Percentiles rank a stretch among this genome's conserved stretches.
phyloP scores from a whole-genome alignment of 2,888 invertebrate species.

The Eristalinus sepulchralis region DNA sequence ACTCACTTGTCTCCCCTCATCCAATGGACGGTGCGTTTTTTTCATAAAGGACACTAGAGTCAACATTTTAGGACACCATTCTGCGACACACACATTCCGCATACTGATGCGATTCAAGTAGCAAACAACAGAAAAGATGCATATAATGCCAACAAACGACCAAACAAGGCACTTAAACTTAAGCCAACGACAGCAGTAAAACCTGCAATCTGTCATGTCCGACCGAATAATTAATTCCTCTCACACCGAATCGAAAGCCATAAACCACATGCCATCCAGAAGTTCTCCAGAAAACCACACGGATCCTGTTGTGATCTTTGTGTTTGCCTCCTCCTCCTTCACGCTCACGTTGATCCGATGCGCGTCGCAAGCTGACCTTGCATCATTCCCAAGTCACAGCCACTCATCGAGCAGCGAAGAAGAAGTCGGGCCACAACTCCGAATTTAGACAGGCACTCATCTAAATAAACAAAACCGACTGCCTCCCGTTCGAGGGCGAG shows the following conservation, averaged over 20 bases:
- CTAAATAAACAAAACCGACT: constrained; percentile 45
- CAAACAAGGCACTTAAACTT: neutral
- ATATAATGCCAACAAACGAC: neutral
- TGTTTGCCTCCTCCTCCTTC: neutral
- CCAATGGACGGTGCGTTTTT: too few relatives aligned
- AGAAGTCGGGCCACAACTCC: constrained; percentile 1
- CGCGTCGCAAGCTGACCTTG: constrained; percentile 45
- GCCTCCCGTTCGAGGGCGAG: neutral
- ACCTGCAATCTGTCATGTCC: constrained; percentile 51
- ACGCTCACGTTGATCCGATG: neutral
- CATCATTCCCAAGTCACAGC: neutral
- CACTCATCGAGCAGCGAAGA: neutral
- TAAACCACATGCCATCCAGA: neutral
- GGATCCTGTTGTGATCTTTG: constrained; percentile 2
- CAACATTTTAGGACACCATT: too few relatives aligned
- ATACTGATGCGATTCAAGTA: too few relatives aligned
- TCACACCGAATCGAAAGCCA: neutral
- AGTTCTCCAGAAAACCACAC: constrained; percentile 17
- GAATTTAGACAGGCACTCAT: constrained; percentile 35
- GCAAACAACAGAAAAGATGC: too few relatives aligned
- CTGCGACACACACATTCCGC: too few relatives aligned
- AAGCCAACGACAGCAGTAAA: constrained; percentile 4
- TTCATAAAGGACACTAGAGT: too few relatives aligned
- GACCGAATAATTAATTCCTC: constrained; percentile 37
- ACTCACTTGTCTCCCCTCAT: too few relatives aligned